These are phyloP conservation scores for Microcaecilia unicolor DNA, from an alignment of 2,797 vertebrate species.

Conservation along the genomic window DNA sequence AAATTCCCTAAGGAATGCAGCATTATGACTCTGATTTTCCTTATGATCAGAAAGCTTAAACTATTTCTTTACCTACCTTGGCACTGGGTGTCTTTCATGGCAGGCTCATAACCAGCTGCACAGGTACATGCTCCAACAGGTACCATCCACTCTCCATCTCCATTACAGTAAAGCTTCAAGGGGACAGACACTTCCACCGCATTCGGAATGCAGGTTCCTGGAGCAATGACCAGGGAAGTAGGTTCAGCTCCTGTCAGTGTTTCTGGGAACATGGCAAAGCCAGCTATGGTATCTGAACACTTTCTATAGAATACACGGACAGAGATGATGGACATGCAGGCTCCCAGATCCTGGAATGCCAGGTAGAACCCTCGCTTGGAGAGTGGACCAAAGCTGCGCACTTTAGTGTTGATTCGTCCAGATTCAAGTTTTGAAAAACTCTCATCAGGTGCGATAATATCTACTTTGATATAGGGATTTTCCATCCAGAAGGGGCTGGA, in stretches of 20 bases:
- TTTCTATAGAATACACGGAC: constrained; percentile 96
- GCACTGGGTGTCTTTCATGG: constrained; percentile 86
- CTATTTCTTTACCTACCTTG: constrained; percentile 58
- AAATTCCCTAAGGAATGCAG: no score
- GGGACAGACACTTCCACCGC: constrained; percentile 90
- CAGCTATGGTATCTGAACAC: constrained; percentile 86
- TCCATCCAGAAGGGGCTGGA: constrained; percentile 97
- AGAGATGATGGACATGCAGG: constrained; percentile 95
- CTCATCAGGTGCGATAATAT: constrained; percentile 91
- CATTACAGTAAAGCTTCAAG: constrained; percentile 92
- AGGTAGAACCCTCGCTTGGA: constrained; percentile 93
- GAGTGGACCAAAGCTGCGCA: constrained; percentile 89
- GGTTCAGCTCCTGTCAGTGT: constrained; percentile 90
- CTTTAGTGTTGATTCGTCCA: constrained; percentile 87
- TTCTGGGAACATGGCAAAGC: constrained; percentile 90
- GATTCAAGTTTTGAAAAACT: constrained; percentile 87
- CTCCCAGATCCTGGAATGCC: constrained; percentile 92
- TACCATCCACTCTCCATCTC: constrained; percentile 96
- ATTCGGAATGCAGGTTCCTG: constrained; percentile 84
- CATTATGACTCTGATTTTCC: no score
- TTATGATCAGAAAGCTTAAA: no score
- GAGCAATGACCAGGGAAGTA: constrained; percentile 91
- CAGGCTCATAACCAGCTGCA: constrained; percentile 77
- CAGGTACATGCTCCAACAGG: constrained; percentile 91
- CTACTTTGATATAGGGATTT: constrained; percentile 95